A percentile compares a stretch with the other conserved stretches of the same genome.
phyloP scores from a whole-genome alignment of 2,888 invertebrate species.

The Nymphalis c-album region DNA sequence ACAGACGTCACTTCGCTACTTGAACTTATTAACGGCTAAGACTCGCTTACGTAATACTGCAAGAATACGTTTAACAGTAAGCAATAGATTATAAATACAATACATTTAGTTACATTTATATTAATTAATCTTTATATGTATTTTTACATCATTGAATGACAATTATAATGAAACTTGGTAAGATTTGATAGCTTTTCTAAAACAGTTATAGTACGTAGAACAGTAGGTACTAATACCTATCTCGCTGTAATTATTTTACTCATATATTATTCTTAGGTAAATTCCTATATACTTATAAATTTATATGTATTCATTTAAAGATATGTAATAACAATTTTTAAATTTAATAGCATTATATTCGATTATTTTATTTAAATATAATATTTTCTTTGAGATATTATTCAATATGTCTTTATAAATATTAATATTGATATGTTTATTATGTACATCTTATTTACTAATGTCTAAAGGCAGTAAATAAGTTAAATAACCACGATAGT shows the following conservation, averaged over 20 bases:
- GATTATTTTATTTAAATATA: not conserved
- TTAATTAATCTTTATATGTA: no score
- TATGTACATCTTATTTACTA: not conserved
- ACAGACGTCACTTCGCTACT: no score
- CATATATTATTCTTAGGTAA: not conserved
- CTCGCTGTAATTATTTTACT: not conserved
- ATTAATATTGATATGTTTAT: constrained; percentile 1
- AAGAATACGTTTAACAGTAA: no score
- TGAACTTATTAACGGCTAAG: no score
- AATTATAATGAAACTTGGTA: not conserved
- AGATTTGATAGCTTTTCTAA: no score
- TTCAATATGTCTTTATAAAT: not conserved
- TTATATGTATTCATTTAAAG: not conserved
- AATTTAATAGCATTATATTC: not conserved
- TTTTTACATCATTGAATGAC: no score
- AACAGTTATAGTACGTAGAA: no score
- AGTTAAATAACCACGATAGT: constrained; percentile 5
- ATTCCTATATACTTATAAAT: not conserved
- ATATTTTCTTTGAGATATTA: not conserved
- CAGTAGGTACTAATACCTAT: not conserved
- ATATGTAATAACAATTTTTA: not conserved
- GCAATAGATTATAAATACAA: no score
- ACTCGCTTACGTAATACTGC: no score
- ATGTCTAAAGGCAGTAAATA: not conserved
- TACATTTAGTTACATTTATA: no score